Evolutionary conservation across 2,888 invertebrate species (phyloP).

Genomic region (Caenorhabditis sp.): DNA sequence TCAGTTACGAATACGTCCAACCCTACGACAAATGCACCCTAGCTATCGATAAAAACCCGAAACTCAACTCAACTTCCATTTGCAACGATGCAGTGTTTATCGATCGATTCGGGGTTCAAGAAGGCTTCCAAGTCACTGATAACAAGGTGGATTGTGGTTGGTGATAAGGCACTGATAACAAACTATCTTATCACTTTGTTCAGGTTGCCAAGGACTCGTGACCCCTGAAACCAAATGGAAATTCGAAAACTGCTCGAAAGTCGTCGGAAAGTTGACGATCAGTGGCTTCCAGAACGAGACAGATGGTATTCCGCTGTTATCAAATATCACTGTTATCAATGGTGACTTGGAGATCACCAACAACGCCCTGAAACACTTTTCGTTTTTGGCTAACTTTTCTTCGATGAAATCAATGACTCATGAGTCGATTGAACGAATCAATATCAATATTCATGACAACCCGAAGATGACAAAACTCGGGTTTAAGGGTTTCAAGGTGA

Average conservation of each 20-base stretch:
- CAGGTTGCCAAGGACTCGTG: slow-evolving; percentile 19
- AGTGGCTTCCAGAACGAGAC: background rate
- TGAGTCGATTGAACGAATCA: background rate
- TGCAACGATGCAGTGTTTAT: too few species aligned
- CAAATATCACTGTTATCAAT: slow-evolving; percentile 15
- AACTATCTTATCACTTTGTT: background rate
- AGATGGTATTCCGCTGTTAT: background rate
- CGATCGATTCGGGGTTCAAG: too few species aligned
- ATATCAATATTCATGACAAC: slow-evolving; percentile 19
- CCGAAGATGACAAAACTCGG: slow-evolving; percentile 8
- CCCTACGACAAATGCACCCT: too few species aligned
- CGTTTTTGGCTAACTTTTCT: background rate
- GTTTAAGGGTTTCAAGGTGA: background rate
- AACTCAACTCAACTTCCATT: too few species aligned
- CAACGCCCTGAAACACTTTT: slow-evolving; percentile 3
- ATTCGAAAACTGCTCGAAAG: slow-evolving; percentile 7
- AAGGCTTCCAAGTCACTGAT: too few species aligned
- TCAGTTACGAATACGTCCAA: too few species aligned
- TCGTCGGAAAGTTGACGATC: slow-evolving; percentile 2
- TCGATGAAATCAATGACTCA: background rate
- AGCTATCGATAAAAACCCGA: too few species aligned
- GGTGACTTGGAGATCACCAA: slow-evolving; percentile 8
- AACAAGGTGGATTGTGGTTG: too few species aligned
- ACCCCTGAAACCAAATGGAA: background rate
- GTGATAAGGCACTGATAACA: too few species aligned